A percentile compares a stretch with the other conserved stretches of the same genome.
These are phyloP conservation scores for Morbakka virulenta DNA, from an alignment of 30 jellyfish, hydroid and myxozoan species.

Conservation along the genomic window DNA sequence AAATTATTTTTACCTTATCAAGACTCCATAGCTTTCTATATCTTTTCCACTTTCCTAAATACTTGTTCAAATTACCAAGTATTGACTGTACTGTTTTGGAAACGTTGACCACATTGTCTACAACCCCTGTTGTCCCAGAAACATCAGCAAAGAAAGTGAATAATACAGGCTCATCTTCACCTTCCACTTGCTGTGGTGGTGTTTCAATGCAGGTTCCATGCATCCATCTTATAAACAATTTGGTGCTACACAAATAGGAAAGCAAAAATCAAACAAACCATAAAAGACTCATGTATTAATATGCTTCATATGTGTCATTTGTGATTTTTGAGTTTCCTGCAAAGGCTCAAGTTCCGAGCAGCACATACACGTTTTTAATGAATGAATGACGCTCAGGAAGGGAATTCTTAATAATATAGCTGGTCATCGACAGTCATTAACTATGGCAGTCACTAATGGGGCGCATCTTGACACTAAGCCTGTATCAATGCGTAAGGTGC, in stretches of 20 bases:
- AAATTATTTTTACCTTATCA: conserved; percentile 57
- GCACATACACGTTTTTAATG: too few species aligned
- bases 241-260: conserved; percentile 55
- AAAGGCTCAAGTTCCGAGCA: too few species aligned
- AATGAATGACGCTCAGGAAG: too few species aligned
- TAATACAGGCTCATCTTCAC: conserved; percentile 88
- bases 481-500: too few species aligned
- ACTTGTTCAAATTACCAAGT: conserved; percentile 76
- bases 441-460: too few species aligned
- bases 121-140: conserved; percentile 80
- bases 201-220: conserved; percentile 97
- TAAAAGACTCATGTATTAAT: too few species aligned
- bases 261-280: background rate
- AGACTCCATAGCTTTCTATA: conserved; percentile 87
- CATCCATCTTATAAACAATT: conserved; percentile 93
- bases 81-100: conserved; percentile 74
- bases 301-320: too few species aligned
- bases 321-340: too few species aligned
- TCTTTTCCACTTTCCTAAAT: conserved; percentile 75
- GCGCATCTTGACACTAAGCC: too few species aligned
- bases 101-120: conserved; percentile 61
- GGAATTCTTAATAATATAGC: too few species aligned
- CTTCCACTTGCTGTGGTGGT: conserved; percentile 81
- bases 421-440: too few species aligned
- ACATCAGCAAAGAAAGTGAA: conserved; percentile 87